Evolutionary conservation across 2,113 vertebrate genomes (phyloP).

Genomic region (Sterrhoptilus dennistouni): DNA sequence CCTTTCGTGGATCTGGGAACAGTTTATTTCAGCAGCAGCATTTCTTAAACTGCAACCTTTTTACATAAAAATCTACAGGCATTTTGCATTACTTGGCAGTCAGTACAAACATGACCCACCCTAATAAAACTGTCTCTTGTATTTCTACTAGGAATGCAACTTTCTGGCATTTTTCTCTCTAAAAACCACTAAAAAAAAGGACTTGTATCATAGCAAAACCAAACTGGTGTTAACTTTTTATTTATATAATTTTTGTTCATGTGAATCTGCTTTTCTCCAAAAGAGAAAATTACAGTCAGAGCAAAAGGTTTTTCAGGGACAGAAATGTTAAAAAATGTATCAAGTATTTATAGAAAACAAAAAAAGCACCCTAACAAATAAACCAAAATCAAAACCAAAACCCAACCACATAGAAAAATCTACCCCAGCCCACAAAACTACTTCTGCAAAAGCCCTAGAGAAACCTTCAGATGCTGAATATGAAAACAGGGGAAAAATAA

Average conservation of each 20-base stretch:
- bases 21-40: not conserved
- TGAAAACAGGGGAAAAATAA: rapidly evolving
- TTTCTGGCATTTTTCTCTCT: not conserved
- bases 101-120: not conserved
- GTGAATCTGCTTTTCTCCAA: not conserved
- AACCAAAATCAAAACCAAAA: not conserved
- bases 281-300: not conserved
- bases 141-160: not conserved
- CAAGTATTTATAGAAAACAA: not conserved
- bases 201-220: not conserved
- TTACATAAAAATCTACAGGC: not conserved
- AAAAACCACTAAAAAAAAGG: not conserved
- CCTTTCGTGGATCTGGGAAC: not conserved
- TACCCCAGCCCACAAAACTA: not conserved
- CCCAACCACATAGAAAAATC: rapidly evolving
- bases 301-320: not conserved
- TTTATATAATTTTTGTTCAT: not conserved
- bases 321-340: not conserved
- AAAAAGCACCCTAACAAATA: no score
- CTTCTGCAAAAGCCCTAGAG: not conserved
- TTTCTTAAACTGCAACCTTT: not conserved
- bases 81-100: not conserved
- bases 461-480: not conserved
- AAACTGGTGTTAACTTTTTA: not conserved
- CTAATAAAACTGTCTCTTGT: not conserved